A percentile compares a stretch with the other conserved stretches of the same genome.
Conservation (phyloP, 2,797 vertebrate genomes). For the Mallotus villosus region DNA sequence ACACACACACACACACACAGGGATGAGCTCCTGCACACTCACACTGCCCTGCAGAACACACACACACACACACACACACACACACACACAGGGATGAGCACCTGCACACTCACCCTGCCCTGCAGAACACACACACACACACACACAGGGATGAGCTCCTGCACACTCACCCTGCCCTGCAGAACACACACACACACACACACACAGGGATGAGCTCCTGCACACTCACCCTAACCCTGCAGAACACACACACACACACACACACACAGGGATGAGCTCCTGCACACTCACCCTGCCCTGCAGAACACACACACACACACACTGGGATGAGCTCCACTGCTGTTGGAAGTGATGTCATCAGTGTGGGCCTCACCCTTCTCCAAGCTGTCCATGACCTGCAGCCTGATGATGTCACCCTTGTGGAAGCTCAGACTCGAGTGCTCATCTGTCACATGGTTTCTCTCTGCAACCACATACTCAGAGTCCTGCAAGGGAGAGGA, state of each 20-base stretch:
- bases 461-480: slow-evolving; percentile 91
- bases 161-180: too few species aligned
- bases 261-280: too few species aligned
- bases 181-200: slow-evolving; percentile 3
- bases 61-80: too few species aligned
- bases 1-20: too few species aligned
- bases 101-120: too few species aligned
- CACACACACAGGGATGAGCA: not conserved
- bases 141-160: too few species aligned
- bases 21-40: too few species aligned
- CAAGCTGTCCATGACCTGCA: slow-evolving; percentile 84
- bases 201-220: too few species aligned
- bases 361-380: slow-evolving; percentile 77
- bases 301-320: slow-evolving; percentile 19
- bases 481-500: slow-evolving; percentile 79
- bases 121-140: slow-evolving; percentile 53
- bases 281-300: slow-evolving; percentile 71
- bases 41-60: too few species aligned
- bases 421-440: slow-evolving; percentile 84
- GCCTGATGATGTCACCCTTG: slow-evolving; percentile 93
- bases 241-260: not conserved
- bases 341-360: not conserved
- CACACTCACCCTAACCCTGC: too few species aligned
- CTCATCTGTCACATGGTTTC: slow-evolving; percentile 86
- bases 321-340: not conserved